These are phyloP conservation scores for Encarsia formosa DNA, from an alignment of 2,888 invertebrate species.

Conservation along the genomic window DNA sequence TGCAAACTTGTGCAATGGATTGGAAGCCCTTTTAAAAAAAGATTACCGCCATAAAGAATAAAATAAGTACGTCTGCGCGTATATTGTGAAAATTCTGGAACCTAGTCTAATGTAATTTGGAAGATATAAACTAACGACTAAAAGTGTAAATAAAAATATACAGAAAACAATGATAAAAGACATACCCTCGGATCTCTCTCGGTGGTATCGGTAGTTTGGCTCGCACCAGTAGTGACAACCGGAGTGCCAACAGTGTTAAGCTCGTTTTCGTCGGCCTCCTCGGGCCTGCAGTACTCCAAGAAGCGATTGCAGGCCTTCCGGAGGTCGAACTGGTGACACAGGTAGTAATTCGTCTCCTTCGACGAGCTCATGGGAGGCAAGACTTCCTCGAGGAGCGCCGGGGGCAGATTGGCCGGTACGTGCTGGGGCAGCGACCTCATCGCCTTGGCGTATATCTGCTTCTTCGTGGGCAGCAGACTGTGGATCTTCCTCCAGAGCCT, in stretches of 20 bases:
- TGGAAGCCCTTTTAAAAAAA: too few species aligned
- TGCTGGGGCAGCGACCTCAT: slow-evolving; percentile 35
- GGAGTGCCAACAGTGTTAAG: neutral
- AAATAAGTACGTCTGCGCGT: too few species aligned
- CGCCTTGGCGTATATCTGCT: slow-evolving; percentile 40
- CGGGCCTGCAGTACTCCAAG: slow-evolving; percentile 7
- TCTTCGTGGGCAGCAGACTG: slow-evolving; percentile 36
- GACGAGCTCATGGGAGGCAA: slow-evolving; percentile 38
- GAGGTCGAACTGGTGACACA: slow-evolving; percentile 28
- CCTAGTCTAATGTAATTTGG: too few species aligned
- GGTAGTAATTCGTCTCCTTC: slow-evolving; percentile 25
- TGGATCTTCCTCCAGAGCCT: slow-evolving; percentile 46
- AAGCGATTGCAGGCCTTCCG: slow-evolving; percentile 23
- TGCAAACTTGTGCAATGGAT: too few species aligned
- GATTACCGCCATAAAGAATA: too few species aligned
- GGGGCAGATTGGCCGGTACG: slow-evolving; percentile 37
- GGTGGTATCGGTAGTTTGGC: neutral
- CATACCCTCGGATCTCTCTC: slow-evolving; percentile 23
- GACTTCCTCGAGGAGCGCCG: slow-evolving; percentile 38
- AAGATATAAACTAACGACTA: neutral
- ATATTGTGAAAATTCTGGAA: too few species aligned
- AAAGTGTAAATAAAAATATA: neutral
- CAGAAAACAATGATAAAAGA: neutral
- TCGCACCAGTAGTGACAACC: neutral
- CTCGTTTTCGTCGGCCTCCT: neutral